Evolutionary conservation across 1,140 invertebrate species (phyloP), one percentile per base, ranked within the genome.

Genomic region (Heliconius himera): DNA sequence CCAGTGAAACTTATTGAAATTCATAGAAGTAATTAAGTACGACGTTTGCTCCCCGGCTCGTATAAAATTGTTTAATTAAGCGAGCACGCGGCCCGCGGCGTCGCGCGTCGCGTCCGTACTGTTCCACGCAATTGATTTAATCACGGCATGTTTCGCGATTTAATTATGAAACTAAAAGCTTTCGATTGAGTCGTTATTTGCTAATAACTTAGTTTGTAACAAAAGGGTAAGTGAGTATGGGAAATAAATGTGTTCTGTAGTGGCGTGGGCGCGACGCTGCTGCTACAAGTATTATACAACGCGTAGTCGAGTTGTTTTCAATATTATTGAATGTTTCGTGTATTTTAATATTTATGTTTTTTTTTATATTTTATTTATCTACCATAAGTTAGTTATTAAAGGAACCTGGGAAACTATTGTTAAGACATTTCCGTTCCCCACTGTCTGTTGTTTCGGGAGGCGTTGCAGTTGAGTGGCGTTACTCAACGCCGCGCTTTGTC

Each of bases 111-210:
- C 56, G 20, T 76, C 76, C 51, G 38, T 77, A 77, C 41, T 36
- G 74, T 41, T 66, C 72, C 78, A 60, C 78, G 33, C 73, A 70
- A 76, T 80, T 80, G 78, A 76, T 80, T 75, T 56, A 80, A 76
- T 72, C 78, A 46, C n/a, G 66, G 46, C 78, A 36, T 76, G 74
- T 80, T 80, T 76, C 38, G 9, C 13, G 51, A 80, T 74, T 71
- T 80, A 80, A 76, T 80, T 80, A 74, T 76, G 74, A 80, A 80
- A 74, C 70, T 75, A 74, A 74, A 75, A 75, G 78, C 78, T 29
- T 36, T 18, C 66, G 33, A 75, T 74, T 46, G 46, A 79, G 66
- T 33, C 66, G 54, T 78, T 70, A 70, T 76, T 73, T 60, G 51
- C 71, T n/a, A 41, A 78, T 73, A 78, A 76, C 46, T 76, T 76